Evolutionary conservation across 2,888 invertebrate genomes (phyloP).

Genomic region (Chrysolina americana): DNA sequence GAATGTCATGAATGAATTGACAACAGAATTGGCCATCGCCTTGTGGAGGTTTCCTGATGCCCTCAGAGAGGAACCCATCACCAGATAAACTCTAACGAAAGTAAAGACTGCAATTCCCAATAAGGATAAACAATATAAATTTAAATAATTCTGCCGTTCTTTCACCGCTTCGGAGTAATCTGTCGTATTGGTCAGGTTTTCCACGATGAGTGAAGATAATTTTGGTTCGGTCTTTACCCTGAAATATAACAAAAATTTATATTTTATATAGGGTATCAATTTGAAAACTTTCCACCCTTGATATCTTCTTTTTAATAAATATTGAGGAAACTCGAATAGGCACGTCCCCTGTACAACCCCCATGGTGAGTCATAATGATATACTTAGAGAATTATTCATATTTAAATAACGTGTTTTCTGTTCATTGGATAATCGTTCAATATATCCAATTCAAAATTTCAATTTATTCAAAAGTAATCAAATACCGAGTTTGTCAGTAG

Average conservation of each 20-base stretch:
- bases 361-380: too few relatives aligned
- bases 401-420: too few relatives aligned
- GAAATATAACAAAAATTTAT: constrained; percentile 32
- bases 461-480: too few relatives aligned
- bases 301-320: too few relatives aligned
- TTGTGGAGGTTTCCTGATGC: constrained; percentile 71
- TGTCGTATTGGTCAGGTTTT: constrained; percentile 48
- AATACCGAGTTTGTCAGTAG: too few relatives aligned
- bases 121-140: constrained; percentile 46
- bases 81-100: constrained; percentile 42
- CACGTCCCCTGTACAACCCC: too few relatives aligned
- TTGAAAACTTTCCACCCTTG: too few relatives aligned
- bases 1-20: constrained; percentile 71
- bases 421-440: too few relatives aligned
- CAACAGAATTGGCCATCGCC: constrained; percentile 73
- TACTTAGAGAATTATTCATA: too few relatives aligned
- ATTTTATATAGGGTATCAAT: too few relatives aligned
- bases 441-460: too few relatives aligned
- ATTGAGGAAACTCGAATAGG: too few relatives aligned
- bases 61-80: constrained; percentile 51
- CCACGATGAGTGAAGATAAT: constrained; percentile 33
- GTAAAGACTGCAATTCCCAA: constrained; percentile 43
- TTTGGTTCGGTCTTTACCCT: constrained; percentile 54
- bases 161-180: constrained; percentile 40
- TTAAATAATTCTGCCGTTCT: constrained; percentile 41